phyloP scores from a whole-genome alignment of 2,888 invertebrate species.

The Acleris sparsana region DNA sequence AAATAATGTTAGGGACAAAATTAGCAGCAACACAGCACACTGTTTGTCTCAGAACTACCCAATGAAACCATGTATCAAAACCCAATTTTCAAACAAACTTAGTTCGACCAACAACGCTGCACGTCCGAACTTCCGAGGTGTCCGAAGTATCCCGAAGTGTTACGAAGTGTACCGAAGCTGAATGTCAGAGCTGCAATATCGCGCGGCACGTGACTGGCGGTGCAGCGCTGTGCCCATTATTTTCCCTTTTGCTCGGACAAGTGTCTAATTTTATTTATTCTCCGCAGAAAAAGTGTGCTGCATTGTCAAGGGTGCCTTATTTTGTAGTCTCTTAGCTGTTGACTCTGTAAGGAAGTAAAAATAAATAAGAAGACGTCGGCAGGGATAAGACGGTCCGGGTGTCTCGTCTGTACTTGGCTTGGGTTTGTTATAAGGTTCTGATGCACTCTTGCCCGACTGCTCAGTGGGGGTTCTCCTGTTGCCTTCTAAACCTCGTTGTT shows the following conservation, averaged over 20 bases:
- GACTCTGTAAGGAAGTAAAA: background rate
- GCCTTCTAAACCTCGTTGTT: too few species aligned
- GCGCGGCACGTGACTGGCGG: conserved; percentile 29
- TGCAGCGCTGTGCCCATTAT: conserved; percentile 22
- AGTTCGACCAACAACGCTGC: conserved; percentile 17
- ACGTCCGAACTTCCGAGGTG: conserved; percentile 17
- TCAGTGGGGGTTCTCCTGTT: too few species aligned
- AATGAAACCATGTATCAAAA: conserved; percentile 13
- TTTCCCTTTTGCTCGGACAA: conserved; percentile 31
- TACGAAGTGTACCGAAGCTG: conserved; percentile 22
- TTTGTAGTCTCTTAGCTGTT: background rate
- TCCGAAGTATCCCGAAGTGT: conserved; percentile 28
- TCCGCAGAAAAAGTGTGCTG: conserved; percentile 11
- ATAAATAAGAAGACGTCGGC: too few species aligned
- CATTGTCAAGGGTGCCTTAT: background rate
- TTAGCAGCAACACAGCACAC: background rate
- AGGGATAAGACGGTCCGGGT: too few species aligned
- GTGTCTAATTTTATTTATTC: conserved; percentile 34
- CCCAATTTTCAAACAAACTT: conserved; percentile 32
- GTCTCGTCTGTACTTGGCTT: too few species aligned
- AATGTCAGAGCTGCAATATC: conserved; percentile 31
- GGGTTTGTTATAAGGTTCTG: too few species aligned
- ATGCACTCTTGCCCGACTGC: too few species aligned
- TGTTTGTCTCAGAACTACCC: conserved; percentile 7
- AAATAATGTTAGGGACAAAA: too few species aligned